Evolutionary conservation across 2,113 vertebrate species (phyloP), one percentile per base, ranked within the genome.

Genomic region (Tragelaphus strepsiceros): DNA sequence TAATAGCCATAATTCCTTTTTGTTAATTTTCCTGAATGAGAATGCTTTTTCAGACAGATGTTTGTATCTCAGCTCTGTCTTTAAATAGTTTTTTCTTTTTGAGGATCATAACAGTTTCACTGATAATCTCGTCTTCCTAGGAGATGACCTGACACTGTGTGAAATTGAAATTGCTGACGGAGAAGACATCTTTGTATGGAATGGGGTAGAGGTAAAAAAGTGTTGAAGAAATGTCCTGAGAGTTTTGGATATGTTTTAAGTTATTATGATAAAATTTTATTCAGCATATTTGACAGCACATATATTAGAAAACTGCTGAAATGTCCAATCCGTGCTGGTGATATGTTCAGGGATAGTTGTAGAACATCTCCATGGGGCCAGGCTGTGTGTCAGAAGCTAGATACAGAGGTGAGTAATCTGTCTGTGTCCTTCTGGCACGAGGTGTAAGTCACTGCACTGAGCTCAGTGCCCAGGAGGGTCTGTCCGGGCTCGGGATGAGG

Each of bases 111-210:
- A 39, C 53, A 28, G 21, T 78, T 78, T 98, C 93, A 39, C 78
- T 84, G 49, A 82, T 43, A 2, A 26, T 96, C 49, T 97, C 35
- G 12, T 92, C 5, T 62, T 98, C 98, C 88, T 97, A 99, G 99
- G 99, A 98, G 99, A 99, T 94, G 97, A 98, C 32, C 97, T 99
- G 89, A 99, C 98, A 0, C 97, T 99, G 97, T 98, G 98, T 97
- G 98, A 98, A 54, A 56, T 98, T 88, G 99, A 99, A 67, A 97
- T 99, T 96, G 91, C 91, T 84, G 99, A 99, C 53, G 99, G 99
- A 97, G 98, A 99, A 94, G 99, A 99, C 78, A 81, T 99, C 97
- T 99, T 99, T 82, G 99, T 99, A 32, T 99, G 99, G 99, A 99
- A 99, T 84, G 99, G 99, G 80, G 99, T 98, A 93, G 99, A 99